Evolutionary conservation across 2,888 invertebrate genomes (phyloP).

Genomic region (Phyllotreta striolata): DNA sequence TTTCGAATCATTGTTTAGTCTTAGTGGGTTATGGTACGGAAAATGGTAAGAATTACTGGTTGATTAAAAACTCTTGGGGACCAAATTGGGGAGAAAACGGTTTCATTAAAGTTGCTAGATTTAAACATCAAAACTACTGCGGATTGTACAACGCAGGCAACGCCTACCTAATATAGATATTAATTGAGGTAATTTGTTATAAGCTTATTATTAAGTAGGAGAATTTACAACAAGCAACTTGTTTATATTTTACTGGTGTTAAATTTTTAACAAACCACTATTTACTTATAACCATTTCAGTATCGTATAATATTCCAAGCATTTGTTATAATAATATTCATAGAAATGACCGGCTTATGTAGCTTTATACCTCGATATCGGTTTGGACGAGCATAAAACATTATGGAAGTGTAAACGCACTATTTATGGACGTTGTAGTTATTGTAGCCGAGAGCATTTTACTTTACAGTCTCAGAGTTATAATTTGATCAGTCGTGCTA

Average conservation of each 20-base stretch:
- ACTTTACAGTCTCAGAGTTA: constrained; percentile 58
- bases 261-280: neutral
- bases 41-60: constrained; percentile 58
- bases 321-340: constrained; percentile 27
- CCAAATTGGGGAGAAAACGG: constrained; percentile 42
- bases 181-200: neutral
- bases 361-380: constrained; percentile 28
- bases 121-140: constrained; percentile 36
- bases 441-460: constrained; percentile 60
- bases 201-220: too few species aligned
- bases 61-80: constrained; percentile 72
- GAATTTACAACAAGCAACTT: too few species aligned
- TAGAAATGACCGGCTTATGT: constrained; percentile 17
- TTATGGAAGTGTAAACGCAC: constrained; percentile 61
- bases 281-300: constrained; percentile 14
- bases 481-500: constrained; percentile 63
- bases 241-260: too few species aligned
- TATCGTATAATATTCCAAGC: constrained; percentile 9
- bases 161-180: neutral
- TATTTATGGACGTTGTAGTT: constrained; percentile 60
- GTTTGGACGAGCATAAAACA: constrained; percentile 53
- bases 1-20: constrained; percentile 32
- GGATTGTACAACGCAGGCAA: constrained; percentile 20
- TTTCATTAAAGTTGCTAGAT: constrained; percentile 38
- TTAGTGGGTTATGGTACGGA: constrained; percentile 37